Evolutionary conservation across 2,888 invertebrate species (phyloP), one percentile per base, ranked within the genome.

Genomic region (Volucella inanis): DNA sequence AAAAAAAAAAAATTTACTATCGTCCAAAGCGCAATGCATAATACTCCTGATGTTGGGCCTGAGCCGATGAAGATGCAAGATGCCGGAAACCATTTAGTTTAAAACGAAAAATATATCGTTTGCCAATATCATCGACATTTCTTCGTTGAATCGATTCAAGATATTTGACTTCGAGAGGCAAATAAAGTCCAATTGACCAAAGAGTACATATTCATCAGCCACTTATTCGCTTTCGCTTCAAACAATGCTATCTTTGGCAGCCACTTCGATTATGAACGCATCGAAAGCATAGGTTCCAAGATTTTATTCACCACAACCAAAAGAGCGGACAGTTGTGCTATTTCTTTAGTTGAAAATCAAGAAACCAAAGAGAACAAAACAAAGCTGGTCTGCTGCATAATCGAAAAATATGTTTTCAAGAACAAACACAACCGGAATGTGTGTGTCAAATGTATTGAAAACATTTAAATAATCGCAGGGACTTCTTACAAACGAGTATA

Each of bases 351-450:
- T 15, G 59, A 59, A 59, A 22, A 22, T 3, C 2, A 1, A 22
- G 3, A 31, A 31, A 31, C 31, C 31, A 31, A 31, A 31, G 6
- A 59, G 41, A 62, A 62, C 47, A 45, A 47, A 62, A 47, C 18
- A 31, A 31, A 47, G 47, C 31, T 62, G 62, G 62, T 62, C 4
- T 62, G 62, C 47, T 41, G 14, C 18, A 22, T 45, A 11, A 18
- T 45, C 61, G 22, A 18, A 12, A 45, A 61, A 61, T 47, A 61
- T 41, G 45, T 62, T 12, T 62, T 31, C 47, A 31, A 62, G n/a
- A 62, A 47, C 47, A 62, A 43, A 8, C 62, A 47, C 15, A 47
- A 61, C 45, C 22, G 45, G 14, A 61, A 61, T 14, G 14, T 1
- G 3, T 49, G 49, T 14, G 14, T 49, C 49, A 49, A 49, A 14